Conservation (phyloP, 2,888 invertebrate genomes). For the Portevinia maculata region DNA sequence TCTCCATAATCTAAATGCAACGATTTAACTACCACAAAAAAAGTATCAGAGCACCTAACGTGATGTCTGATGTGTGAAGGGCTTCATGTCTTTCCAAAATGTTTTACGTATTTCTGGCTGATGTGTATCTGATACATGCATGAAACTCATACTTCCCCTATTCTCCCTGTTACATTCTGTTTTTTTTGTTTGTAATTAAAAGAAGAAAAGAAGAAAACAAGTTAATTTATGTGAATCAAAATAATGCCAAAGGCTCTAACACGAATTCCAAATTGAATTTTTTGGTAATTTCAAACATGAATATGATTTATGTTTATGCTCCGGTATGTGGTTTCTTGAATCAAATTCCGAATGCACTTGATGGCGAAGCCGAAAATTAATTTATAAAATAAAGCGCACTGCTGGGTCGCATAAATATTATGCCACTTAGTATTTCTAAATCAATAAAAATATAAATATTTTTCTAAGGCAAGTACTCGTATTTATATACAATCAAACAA, state of each 20-base stretch:
- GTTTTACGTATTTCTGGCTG: too few species aligned
- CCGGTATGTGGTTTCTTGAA: slow-evolving; percentile 14
- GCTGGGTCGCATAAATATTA: too few species aligned
- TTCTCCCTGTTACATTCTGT: not conserved
- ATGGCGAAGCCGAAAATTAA: not conserved
- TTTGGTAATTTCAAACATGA: slow-evolving; percentile 39
- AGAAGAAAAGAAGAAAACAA: not conserved
- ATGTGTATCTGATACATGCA: too few species aligned
- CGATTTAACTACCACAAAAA: too few species aligned
- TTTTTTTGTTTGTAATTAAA: not conserved
- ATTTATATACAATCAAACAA: too few species aligned
- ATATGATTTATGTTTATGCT: slow-evolving; percentile 40
- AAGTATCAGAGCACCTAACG: too few species aligned
- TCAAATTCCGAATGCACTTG: slow-evolving; percentile 18
- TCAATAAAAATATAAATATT: too few species aligned
- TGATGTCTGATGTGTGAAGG: too few species aligned
- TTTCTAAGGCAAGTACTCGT: too few species aligned
- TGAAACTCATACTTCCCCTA: not conserved
- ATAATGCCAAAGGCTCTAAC: slow-evolving; percentile 3
- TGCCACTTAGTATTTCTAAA: too few species aligned
- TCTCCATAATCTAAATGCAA: too few species aligned
- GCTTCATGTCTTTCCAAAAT: too few species aligned
- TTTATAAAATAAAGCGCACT: not conserved
- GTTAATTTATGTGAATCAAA: slow-evolving; percentile 44
- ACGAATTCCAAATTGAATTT: slow-evolving; percentile 28